Base-by-base conservation (phyloP, 2,113 vertebrate species). In the Rhineura floridana region DNA sequence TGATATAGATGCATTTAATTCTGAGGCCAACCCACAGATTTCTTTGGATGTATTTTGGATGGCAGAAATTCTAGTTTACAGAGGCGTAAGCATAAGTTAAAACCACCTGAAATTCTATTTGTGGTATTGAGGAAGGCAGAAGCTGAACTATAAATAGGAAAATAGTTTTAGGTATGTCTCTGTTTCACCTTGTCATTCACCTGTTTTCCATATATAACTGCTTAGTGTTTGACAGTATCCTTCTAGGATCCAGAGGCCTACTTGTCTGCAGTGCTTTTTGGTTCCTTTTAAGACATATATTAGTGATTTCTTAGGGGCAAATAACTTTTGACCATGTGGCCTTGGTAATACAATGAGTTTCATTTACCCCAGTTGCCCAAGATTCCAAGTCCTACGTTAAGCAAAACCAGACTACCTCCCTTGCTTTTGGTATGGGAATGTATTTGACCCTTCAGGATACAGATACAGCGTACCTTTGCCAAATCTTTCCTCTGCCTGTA, bases 281-380 rank as follows among this genome's bases (percentile, higher is more conserved):
- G n/a, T 72, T 13, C 39, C 36, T 72, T 17, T 72, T 21, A 19
- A 59, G 5, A 39, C 39, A 17, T 72, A 17, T 72, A 19, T 72
- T 15, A 39, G 17, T 73, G 52, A 52, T 67, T 88, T 88, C 87
- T 88, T 88, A 25, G 79, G 81, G 87, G 87, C 72, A 77, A 83
- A 83, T 88, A 42, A 52, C 59, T 76, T 39, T 42, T 19, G 70
- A 25, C 62, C 59, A 44, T 19, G 13, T 48, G 44, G 59, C 10
- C 55, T 65, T 78, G 55, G 44, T 76, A 42, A 77, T 39, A 52
- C 70, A 77, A 77, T 44, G 81, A 33, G 81, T 77, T 83, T 6
- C 87, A 83, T 77, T 88, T 13, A 77, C 28, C 55, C 81, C n/a
- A 25, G 44, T n/a, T 33, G 72, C 59, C 80, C 87, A 50, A 33